A percentile compares a stretch with the other conserved stretches of the same genome.
Conservation (phyloP, 2,797 vertebrate genomes). For the Pogoniulus pusillus region DNA sequence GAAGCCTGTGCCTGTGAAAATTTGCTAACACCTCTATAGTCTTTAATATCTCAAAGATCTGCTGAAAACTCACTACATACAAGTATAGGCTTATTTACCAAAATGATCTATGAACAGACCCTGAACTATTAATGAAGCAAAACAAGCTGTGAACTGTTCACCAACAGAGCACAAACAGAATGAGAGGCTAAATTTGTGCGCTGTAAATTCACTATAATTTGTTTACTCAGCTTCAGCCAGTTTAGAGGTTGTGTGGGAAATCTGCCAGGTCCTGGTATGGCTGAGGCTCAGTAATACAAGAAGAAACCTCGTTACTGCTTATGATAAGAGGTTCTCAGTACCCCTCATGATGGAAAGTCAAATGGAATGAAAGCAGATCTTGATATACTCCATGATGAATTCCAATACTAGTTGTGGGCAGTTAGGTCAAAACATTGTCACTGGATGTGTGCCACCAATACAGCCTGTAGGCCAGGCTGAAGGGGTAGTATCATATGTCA, state of each 20-base stretch:
- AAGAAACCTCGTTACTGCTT: background rate
- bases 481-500: background rate
- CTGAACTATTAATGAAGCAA: conserved; percentile 54
- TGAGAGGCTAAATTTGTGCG: conserved; percentile 22
- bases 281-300: conserved; percentile 38
- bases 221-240: conserved; percentile 44
- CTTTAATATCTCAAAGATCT: background rate
- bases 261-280: background rate
- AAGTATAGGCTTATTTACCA: background rate
- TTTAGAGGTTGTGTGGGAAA: conserved; percentile 48
- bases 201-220: conserved; percentile 54
- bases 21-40: background rate
- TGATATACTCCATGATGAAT: background rate
- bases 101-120: conserved; percentile 4
- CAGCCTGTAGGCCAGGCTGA: background rate
- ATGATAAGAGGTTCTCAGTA: conserved; percentile 17
- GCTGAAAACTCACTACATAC: background rate
- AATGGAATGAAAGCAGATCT: conserved; percentile 10
- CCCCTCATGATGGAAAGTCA: conserved; percentile 34
- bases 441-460: background rate
- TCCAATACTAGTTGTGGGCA: background rate
- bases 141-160: conserved; percentile 37
- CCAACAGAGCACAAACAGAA: conserved; percentile 11
- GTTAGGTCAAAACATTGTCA: background rate
- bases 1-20: background rate